These are phyloP conservation scores for Volucella inanis DNA, from an alignment of 2,888 invertebrate genomes.

Conservation along the genomic window DNA sequence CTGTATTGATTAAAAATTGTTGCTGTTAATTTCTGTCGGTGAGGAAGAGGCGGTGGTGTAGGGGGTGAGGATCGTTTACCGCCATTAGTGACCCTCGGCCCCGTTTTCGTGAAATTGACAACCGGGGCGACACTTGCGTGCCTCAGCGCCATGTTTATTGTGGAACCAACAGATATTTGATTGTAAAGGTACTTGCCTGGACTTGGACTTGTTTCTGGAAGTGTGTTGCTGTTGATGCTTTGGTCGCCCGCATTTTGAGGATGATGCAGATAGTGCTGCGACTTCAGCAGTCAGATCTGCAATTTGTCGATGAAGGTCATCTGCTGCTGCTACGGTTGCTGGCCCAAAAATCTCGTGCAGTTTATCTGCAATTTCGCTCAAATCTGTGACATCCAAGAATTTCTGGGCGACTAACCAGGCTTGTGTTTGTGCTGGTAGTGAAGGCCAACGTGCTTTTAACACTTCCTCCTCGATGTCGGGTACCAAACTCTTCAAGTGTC, in stretches of 20 bases:
- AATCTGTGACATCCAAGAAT: not conserved
- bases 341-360: slow-evolving; percentile 3
- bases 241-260: not conserved
- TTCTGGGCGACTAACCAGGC: slow-evolving; percentile 18
- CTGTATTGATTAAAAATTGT: slow-evolving; percentile 39
- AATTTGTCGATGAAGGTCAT: not conserved
- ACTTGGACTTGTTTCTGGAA: not conserved
- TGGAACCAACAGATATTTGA: slow-evolving; percentile 9
- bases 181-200: slow-evolving; percentile 28
- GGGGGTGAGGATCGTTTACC: slow-evolving; percentile 26
- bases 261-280: not conserved
- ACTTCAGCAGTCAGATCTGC: slow-evolving; percentile 15
- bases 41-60: too few species aligned
- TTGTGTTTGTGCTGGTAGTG: slow-evolving; percentile 16
- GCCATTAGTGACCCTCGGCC: not conserved
- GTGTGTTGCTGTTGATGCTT: not conserved
- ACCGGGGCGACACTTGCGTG: too few species aligned
- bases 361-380: slow-evolving; percentile 13
- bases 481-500: slow-evolving; percentile 29
- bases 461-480: slow-evolving; percentile 6
- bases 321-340: slow-evolving; percentile 15
- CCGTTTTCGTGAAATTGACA: not conserved
- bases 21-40: slow-evolving; percentile 7
- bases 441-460: slow-evolving; percentile 27
- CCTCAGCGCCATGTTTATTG: too few species aligned